Base-by-base conservation (phyloP, 2,888 invertebrate species). In the Ophonus ardosiacus region DNA sequence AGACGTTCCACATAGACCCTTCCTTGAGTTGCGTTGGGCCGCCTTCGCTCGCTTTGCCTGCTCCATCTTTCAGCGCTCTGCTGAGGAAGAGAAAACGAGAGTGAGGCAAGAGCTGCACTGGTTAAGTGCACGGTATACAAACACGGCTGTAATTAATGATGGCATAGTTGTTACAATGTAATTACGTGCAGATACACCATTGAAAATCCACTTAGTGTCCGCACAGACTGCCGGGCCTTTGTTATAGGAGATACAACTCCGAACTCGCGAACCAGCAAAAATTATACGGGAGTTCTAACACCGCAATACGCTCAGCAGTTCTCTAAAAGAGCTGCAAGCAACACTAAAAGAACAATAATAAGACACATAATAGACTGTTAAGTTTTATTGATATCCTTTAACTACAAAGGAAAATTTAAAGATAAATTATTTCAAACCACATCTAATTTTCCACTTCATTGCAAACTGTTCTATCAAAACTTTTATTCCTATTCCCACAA, bases 121-220 rank as follows among this genome's bases (percentile, higher is more conserved):
- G 85, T 85, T 85, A 85, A 85, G 85, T 85, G 85, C 85, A 85
- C 68, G 80, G 68, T 68, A 85, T 85, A 85, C 80, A 84, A 80
- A 80, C 85, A 85, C 85, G 86, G 65, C 83, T 74, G 86, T 87
- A 87, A 87, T 87, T 87, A 87, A 87, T 87, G 87, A 85, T 87
- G 87, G 87, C 87, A 86, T 86, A 80, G 87, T 87, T 87, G 87
- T 87, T 87, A 86, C 87, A 87, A 87, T 87, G 87, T 86, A 87
- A 87, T 87, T 87, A 87, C 87, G 86, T 86, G 85, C 86, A 87
- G 87, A 87, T 87, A 87, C 87, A 87, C 87, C 86, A 87, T 87
- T 87, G 87, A 87, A 87, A 87, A 87, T 87, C 87, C 87, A 87
- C 87, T 87, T 87, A 86, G 86, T 85, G 85, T 85, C 85, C 85